Evolutionary conservation across 2,888 invertebrate species (phyloP).

Genomic region (Drosophila tanythrix): DNA sequence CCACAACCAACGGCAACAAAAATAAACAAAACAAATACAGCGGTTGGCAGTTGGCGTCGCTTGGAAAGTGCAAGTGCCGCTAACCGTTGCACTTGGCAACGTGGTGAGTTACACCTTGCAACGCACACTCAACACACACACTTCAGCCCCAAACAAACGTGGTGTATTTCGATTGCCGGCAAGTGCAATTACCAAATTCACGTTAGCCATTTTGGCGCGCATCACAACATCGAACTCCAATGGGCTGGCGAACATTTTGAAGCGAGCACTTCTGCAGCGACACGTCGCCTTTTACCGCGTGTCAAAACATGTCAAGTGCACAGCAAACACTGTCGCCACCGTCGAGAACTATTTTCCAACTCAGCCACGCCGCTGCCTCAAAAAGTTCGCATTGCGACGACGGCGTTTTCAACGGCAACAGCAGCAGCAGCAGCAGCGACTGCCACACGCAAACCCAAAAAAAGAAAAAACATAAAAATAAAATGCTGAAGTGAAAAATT

Average conservation of each 20-base stretch:
- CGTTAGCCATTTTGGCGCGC: constrained; percentile 72
- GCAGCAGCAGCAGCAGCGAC: neutral
- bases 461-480: neutral
- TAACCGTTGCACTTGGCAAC: constrained; percentile 43
- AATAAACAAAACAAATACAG: constrained; percentile 32
- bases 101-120: constrained; percentile 48
- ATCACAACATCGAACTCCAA: constrained; percentile 72
- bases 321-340: constrained; percentile 75
- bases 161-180: constrained; percentile 26
- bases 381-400: constrained; percentile 72
- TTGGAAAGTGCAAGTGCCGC: constrained; percentile 73
- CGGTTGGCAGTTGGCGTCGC: constrained; percentile 44
- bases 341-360: constrained; percentile 66
- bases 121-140: constrained; percentile 28
- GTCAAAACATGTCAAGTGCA: constrained; percentile 80
- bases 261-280: constrained; percentile 33
- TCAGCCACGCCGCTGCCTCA: constrained; percentile 47
- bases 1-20: constrained; percentile 59
- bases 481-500: constrained; percentile 57
- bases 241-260: constrained; percentile 60
- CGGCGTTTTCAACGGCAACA: constrained; percentile 35
- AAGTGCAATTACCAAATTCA: constrained; percentile 66
- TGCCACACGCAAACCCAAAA: constrained; percentile 61
- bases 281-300: constrained; percentile 54
- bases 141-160: constrained; percentile 2